Evolutionary conservation across 2,113 vertebrate species (phyloP), one percentile per base, ranked within the genome.

Genomic region (Brachyhypopomus gauderio): DNA sequence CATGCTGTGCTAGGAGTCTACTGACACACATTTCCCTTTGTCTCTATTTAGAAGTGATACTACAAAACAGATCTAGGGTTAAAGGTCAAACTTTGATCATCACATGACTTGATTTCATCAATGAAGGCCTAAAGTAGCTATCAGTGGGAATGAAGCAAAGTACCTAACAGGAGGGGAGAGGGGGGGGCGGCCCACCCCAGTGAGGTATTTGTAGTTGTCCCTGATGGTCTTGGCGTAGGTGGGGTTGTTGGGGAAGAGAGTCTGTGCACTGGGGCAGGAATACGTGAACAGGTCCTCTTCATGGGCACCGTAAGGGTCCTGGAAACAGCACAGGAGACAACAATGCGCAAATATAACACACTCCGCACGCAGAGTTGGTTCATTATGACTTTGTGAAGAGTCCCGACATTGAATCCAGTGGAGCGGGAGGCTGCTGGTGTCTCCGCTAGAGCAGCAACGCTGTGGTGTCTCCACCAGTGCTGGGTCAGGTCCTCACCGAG

Each of bases 161-260:
- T 63, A 90, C 94, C 90, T 93, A 86, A 92, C 41, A 38, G 91
- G 87, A 36, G 89, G 86, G 7, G 86, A 75, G 34, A 89, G 86
- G 84, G 92, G 89, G 52, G 90, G 85, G 71, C 90, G 85, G 23
- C 93, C 93, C 75, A 94, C 92, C 41, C 92, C 93, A 0, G 91
- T 92, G 83, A 95, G 92, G 89, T 95, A 94, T 88, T 95, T 95
- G 86, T 93, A 94, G 72, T 92, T 6, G 11, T 95, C 94, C 38
- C 94, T 88, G 83, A 95, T 94, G 83, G 90, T 93, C 88, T 93
- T 94, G 78, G 94, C 93, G 81, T 93, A 95, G 25, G 92, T 88
- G 0, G 94, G 94, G 85, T 95, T 94, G 90, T 94, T 93, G 59
- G 94, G 94, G 72, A 95, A 95, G 59, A 95, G 84, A 0, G 92